phyloP scores from a whole-genome alignment of 2,113 vertebrate genomes.

The Motacilla alba region DNA sequence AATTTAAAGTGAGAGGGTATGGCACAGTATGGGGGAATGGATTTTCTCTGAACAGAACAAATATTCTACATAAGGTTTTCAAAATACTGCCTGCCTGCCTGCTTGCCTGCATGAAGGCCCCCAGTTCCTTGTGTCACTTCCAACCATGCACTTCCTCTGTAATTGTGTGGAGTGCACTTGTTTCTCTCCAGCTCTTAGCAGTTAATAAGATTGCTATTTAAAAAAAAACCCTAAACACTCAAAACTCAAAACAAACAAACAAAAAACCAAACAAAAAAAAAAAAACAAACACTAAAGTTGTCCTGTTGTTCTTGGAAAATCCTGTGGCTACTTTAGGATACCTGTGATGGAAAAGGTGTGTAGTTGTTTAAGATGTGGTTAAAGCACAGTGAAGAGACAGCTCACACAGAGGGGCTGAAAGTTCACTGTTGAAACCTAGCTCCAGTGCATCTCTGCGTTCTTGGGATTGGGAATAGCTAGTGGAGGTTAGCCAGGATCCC shows the following conservation, averaged over 20 bases:
- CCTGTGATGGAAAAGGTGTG: neutral
- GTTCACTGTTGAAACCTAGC: neutral
- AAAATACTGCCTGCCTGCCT: slow-evolving; percentile 8
- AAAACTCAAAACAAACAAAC: neutral
- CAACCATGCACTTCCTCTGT: neutral
- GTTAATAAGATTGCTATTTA: neutral
- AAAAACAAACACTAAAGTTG: too few relatives aligned
- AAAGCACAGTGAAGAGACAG: neutral
- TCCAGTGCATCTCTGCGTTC: neutral
- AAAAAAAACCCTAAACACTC: neutral
- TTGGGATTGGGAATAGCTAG: neutral
- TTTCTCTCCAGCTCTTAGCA: slow-evolving; percentile 5
- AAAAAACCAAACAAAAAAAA: neutral
- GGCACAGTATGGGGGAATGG: neutral
- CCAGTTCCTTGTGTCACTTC: neutral
- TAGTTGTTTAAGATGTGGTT: neutral
- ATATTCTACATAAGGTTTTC: neutral
- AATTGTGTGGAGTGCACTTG: neutral
- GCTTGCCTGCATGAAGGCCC: neutral
- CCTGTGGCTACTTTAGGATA: neutral
- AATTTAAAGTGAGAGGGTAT: neutral
- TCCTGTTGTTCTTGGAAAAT: neutral
- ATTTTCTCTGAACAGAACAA: slow-evolving; percentile 19
- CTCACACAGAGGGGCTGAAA: neutral
- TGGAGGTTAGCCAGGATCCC: neutral